These are phyloP conservation scores for Stichopus chloronotus DNA, from an alignment of 35 echinoderm and acorn worm genomes.

Conservation along the genomic window DNA sequence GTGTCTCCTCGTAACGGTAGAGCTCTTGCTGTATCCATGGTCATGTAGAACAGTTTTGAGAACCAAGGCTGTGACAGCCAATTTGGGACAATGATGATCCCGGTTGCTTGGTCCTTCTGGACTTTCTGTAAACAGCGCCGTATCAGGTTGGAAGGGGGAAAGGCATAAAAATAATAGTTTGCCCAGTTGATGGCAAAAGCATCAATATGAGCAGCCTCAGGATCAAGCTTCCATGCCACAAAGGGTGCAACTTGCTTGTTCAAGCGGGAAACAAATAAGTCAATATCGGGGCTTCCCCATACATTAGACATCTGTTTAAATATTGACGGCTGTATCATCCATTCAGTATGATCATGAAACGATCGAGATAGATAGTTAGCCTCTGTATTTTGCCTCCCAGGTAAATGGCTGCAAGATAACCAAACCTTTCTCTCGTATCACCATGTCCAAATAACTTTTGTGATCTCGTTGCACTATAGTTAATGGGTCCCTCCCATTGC, in stretches of 20 bases:
- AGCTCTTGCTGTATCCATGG: too few species aligned
- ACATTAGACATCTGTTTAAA: not conserved
- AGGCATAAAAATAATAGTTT: not conserved
- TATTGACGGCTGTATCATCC: not conserved
- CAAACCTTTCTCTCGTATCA: too few species aligned
- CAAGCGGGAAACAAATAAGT: conserved; percentile 76
- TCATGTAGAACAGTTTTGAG: too few species aligned
- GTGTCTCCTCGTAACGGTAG: too few species aligned
- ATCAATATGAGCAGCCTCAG: conserved; percentile 25
- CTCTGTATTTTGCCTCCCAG: not conserved
- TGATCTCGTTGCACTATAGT: not conserved
- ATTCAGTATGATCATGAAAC: conserved; percentile 39
- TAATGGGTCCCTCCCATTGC: conserved; percentile 4
- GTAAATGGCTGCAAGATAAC: not conserved
- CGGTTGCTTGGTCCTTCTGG: conserved; percentile 5
- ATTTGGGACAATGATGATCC: conserved; percentile 48
- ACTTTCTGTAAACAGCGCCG: conserved; percentile 45
- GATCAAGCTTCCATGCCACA: conserved; percentile 51
- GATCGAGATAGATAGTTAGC: not conserved
- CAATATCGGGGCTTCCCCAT: conserved; percentile 61
- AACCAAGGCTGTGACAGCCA: conserved; percentile 68
- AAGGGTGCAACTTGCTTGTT: conserved; percentile 54
- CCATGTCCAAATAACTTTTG: too few species aligned
- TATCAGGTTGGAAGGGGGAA: conserved; percentile 56
- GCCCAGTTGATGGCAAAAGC: conserved; percentile 26